A percentile compares a stretch with the other conserved stretches of the same genome.
Evolutionary conservation across 2,113 vertebrate species (phyloP).

Genomic region (Sinocyclocheilus grahami): DNA sequence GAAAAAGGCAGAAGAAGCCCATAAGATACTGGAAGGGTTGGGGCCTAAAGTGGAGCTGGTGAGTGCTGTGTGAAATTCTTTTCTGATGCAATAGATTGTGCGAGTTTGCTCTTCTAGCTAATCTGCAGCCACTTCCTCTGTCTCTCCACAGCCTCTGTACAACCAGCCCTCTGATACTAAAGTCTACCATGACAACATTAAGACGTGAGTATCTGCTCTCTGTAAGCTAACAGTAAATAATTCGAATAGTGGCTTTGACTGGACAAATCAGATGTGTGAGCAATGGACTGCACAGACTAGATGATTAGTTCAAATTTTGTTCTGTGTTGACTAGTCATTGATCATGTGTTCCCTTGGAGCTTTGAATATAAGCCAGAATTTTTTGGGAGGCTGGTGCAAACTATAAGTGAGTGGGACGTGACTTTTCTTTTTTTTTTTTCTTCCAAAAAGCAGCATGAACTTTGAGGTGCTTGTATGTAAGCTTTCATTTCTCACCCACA

Average conservation of each 20-base stretch:
- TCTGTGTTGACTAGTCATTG: neutral
- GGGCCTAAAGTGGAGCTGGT: constrained; percentile 98
- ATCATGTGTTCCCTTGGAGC: neutral
- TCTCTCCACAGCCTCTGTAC: constrained; percentile 85
- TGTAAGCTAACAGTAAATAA: neutral
- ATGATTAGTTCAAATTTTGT: neutral
- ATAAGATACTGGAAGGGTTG: constrained; percentile 97
- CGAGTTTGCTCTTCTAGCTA: constrained; percentile 19
- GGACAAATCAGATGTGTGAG: neutral
- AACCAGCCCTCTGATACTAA: constrained; percentile 99
- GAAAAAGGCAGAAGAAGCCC: constrained; percentile 99
- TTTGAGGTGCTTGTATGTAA: neutral
- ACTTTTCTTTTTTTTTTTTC: neutral
- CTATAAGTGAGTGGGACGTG: neutral
- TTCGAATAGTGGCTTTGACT: neutral
- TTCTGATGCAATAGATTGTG: constrained; percentile 19
- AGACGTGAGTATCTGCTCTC: constrained; percentile 86
- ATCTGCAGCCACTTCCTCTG: neutral
- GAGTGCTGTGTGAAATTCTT: constrained; percentile 45
- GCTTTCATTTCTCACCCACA: neutral
- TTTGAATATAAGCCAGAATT: neutral
- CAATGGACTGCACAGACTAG: neutral
- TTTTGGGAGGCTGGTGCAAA: neutral
- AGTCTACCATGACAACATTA: constrained; percentile 99
- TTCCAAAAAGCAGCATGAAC: neutral